phyloP scores from a whole-genome alignment of 2,113 vertebrate species.

The Salvelinus namaycush region DNA sequence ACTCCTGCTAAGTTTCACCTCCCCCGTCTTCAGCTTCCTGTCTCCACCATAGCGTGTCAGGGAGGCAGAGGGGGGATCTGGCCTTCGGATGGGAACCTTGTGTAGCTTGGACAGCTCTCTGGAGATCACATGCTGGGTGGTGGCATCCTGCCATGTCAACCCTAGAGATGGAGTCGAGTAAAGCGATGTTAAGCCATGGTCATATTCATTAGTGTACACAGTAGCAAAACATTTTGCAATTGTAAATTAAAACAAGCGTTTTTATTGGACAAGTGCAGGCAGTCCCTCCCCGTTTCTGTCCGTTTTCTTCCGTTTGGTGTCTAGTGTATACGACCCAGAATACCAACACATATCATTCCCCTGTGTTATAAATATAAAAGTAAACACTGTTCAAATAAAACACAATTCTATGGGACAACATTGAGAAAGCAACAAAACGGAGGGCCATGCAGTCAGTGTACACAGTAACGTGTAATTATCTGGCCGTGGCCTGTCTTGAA shows the following conservation, averaged over 20 bases:
- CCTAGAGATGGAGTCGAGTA: constrained; percentile 68
- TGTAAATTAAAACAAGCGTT: too few relatives aligned
- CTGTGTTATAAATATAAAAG: too few relatives aligned
- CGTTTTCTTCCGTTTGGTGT: too few relatives aligned
- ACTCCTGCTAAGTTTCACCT: constrained; percentile 62
- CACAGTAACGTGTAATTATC: neutral
- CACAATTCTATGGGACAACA: neutral
- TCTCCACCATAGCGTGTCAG: constrained; percentile 51
- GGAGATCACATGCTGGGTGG: constrained; percentile 82
- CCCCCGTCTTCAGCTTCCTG: constrained; percentile 57
- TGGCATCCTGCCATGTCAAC: constrained; percentile 85
- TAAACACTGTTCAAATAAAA: neutral
- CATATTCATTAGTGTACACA: neutral
- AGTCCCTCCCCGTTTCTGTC: too few relatives aligned
- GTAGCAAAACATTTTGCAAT: too few relatives aligned
- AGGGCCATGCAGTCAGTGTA: neutral
- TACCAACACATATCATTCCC: neutral
- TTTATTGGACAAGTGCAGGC: too few relatives aligned
- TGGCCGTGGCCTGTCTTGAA: neutral
- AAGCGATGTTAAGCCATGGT: neutral
- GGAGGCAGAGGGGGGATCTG: constrained; percentile 44
- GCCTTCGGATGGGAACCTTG: constrained; percentile 58
- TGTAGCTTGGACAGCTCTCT: constrained; percentile 81
- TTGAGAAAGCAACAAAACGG: neutral
- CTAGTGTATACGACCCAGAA: too few relatives aligned